A percentile compares a stretch with the other conserved stretches of the same genome.
These are phyloP conservation scores for Bubo scandiacus DNA, from an alignment of 2,113 vertebrate genomes.

Conservation along the genomic window DNA sequence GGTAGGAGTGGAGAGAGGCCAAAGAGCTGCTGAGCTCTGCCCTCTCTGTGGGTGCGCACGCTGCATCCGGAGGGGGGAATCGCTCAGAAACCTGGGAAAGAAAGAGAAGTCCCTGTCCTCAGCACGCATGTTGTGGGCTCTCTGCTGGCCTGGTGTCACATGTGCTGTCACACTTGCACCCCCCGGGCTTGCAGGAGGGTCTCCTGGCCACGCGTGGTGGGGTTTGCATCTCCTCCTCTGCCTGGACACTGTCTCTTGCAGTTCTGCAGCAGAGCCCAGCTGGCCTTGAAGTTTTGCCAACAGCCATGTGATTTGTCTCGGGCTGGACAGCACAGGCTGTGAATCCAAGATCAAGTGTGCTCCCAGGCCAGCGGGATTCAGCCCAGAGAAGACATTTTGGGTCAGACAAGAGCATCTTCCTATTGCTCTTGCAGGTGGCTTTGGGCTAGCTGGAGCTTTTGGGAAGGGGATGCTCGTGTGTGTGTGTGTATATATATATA, in stretches of 20 bases:
- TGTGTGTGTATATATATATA: too few species aligned
- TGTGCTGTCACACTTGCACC: rapidly evolving
- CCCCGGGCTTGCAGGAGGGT: neutral
- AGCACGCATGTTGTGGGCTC: rapidly evolving
- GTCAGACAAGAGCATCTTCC: neutral
- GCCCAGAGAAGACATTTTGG: neutral
- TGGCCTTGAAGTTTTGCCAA: slow-evolving; percentile 47
- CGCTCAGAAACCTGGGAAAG: rapidly evolving
- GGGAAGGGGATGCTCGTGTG: neutral
- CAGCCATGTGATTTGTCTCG: neutral
- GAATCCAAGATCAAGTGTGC: slow-evolving; percentile 5
- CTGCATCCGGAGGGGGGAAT: neutral
- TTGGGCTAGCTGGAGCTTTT: neutral
- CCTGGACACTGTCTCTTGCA: rapidly evolving
- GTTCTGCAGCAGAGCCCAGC: neutral
- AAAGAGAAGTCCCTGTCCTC: neutral
- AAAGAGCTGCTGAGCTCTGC: neutral
- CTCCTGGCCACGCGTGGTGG: neutral
- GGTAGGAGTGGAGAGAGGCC: neutral
- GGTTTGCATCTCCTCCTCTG: neutral
- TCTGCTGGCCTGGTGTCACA: rapidly evolving
- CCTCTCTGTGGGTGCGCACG: rapidly evolving
- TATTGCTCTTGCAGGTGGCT: neutral
- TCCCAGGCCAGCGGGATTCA: neutral
- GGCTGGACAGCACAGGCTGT: slow-evolving; percentile 18